Evolutionary conservation across 1,140 invertebrate species (phyloP), one percentile per base, ranked within the genome.

Genomic region (Leptinotarsa texana): DNA sequence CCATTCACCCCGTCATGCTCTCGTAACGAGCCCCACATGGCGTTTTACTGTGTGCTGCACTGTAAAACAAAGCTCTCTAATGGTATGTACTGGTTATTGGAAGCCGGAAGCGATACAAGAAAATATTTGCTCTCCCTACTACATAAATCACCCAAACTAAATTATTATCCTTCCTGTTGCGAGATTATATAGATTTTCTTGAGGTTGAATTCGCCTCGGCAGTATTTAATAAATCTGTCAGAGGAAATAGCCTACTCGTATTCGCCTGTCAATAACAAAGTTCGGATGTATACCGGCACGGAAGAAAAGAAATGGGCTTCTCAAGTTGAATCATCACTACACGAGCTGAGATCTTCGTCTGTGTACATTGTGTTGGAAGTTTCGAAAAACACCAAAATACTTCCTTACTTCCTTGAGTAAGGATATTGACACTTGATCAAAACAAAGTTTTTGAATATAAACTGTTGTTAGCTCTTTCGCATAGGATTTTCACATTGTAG

Each of bases 161-260:
- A 57, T 57, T 57, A 57, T 57, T 57, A 57, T 57, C 51, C 51
- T 57, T 57, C 51, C 51, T 57, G 51, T 57, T 57, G 51, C 15
- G 51, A 57, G 51, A 57, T 57, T 57, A 57, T 57, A 57, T 57
- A 57, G 51, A 57, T 57, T 57, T 57, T 57, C 51, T 57, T 57
- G 51, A 57, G 51, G 51, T 57, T 57, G 13, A 57, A 57, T 57
- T 4, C 51, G 51, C 15, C 51, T 57, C 51, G 51, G 51, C 51
- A 17, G 51, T 57, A 57, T 57, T 57, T 57, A 57, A 57, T 57
- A 57, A 57, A 57, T 57, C 51, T 57, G 51, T 57, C 51, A 57
- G 51, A n/a, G 51, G 51, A 57, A 57, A 57, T 57, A 57, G 15
- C 51, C 51, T 18, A 15, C 15, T 57, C 51, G 51, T 57, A 57